Base-by-base conservation (phyloP, 2,797 vertebrate genomes). In the Tamandua tetradactyla region DNA sequence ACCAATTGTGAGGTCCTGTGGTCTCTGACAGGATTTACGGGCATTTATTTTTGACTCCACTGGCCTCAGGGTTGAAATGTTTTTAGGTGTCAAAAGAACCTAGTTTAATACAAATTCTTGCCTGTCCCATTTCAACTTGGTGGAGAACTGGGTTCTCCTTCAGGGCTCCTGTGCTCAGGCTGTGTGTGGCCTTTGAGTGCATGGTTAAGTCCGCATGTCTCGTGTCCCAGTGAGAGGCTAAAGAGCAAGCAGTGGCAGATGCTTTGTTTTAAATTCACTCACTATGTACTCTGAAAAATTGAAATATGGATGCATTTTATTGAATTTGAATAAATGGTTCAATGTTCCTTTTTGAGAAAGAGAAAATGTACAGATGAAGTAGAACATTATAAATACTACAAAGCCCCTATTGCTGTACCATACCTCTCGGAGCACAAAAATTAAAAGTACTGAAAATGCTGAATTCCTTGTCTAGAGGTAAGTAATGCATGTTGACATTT, bases 1-100 rank as follows among this genome's bases (percentile, higher is more conserved):
- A 64, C 18, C 55, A 57, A 11, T 12, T 44, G 15, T 62, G 82
- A 49, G 18, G 69, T 55, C 59, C 64, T 76, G 75, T 62, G 22
- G n/a, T 79, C 52, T 62, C 68, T 35, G 44, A 49, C 32, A 69
- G 74, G 82, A 57, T 17, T 47, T n/a, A 82, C 40, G 47, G 32
- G 66, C 2, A 3, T 66, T 3, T 69, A 11, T 89, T 87, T n/a
- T 87, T 25, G 35, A 94, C n/a, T 78, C 86, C 15, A 37, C 27
- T 82, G 44, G 92, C 44, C 78, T 92, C 57, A 37, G 37, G 59
- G 7, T 82, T 91, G 62, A 96, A 91, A 80, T 22, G 40, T 55
- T 93, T 40, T 55, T 7, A 69, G 85, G 52, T 49, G 22, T 74
- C 66, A 61, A 47, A 59, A 62, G 44, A 76, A 80, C 4, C 61